These are phyloP conservation scores for Microplitis mediator DNA, from an alignment of 1,140 invertebrate species.

Conservation along the genomic window DNA sequence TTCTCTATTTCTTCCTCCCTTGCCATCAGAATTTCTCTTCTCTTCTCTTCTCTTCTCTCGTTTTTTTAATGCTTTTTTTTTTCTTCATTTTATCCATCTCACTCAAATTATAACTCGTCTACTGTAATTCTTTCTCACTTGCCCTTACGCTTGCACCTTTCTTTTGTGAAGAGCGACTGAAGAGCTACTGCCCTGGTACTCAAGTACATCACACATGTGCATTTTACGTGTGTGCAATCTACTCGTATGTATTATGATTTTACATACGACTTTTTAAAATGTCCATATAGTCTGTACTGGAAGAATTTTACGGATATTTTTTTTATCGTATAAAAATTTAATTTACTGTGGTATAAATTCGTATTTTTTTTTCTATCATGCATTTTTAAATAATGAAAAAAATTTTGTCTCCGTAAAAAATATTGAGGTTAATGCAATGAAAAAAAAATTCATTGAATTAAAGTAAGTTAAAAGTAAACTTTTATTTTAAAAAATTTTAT, in stretches of 20 bases:
- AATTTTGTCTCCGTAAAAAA: no score
- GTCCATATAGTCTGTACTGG: neutral
- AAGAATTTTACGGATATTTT: no score
- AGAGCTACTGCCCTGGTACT: conserved; percentile 15
- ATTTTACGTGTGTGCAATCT: neutral
- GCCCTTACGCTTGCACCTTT: conserved; percentile 12
- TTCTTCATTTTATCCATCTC: conserved; percentile 9
- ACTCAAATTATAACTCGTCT: conserved; percentile 4
- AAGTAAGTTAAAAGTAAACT: no score
- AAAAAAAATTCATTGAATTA: no score
- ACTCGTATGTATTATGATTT: neutral
- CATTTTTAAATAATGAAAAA: no score
- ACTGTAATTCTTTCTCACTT: neutral
- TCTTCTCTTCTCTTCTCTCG: conserved; percentile 10
- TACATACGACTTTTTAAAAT: neutral
- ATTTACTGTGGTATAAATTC: no score
- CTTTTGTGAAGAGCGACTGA: conserved; percentile 9
- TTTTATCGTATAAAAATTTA: no score
- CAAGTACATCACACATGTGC: conserved; percentile 1
- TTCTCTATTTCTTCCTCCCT: conserved; percentile 17
- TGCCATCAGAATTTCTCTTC: conserved; percentile 1
- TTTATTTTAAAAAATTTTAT: no score
- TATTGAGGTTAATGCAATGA: no score
- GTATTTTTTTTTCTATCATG: no score
- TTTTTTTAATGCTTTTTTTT: conserved; percentile 3